A percentile compares a stretch with the other conserved stretches of the same genome.
These are phyloP conservation scores for Hypercompe scribonia DNA, from an alignment of 2,888 invertebrate genomes.

Conservation along the genomic window DNA sequence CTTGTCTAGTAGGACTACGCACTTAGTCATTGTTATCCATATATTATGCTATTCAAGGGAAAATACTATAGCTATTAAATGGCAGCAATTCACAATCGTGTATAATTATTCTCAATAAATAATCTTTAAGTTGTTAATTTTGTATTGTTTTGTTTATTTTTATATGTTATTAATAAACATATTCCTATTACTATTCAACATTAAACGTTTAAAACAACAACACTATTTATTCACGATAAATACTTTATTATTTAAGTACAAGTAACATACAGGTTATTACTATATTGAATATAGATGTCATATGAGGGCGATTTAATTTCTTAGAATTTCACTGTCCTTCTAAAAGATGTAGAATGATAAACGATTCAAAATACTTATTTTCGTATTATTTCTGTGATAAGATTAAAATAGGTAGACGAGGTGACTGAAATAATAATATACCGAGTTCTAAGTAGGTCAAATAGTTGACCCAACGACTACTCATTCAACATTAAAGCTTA, in stretches of 20 bases:
- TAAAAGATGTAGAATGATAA: not conserved
- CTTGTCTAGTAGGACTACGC: not conserved
- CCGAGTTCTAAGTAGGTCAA: slow-evolving; percentile 54
- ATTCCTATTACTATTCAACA: no score
- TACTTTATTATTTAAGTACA: no score
- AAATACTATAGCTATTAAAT: no score
- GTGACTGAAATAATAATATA: slow-evolving; percentile 48
- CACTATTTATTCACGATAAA: no score
- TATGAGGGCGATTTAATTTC: not conserved
- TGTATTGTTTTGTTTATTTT: no score
- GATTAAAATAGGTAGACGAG: slow-evolving; percentile 27
- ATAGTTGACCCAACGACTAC: slow-evolving; percentile 45
- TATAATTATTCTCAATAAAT: not conserved
- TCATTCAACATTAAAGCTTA: slow-evolving; percentile 62
- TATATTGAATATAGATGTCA: not conserved
- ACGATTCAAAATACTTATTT: not conserved
- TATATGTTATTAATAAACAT: no score
- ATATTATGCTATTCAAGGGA: not conserved
- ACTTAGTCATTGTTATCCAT: not conserved
- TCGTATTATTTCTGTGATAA: slow-evolving; percentile 18
- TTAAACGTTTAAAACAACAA: no score
- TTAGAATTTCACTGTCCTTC: not conserved
- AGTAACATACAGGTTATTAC: not conserved
- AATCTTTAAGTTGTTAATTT: not conserved
- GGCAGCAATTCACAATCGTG: not conserved